These are phyloP conservation scores for Melanostoma scalare DNA, from an alignment of 2,888 invertebrate genomes.

Conservation along the genomic window DNA sequence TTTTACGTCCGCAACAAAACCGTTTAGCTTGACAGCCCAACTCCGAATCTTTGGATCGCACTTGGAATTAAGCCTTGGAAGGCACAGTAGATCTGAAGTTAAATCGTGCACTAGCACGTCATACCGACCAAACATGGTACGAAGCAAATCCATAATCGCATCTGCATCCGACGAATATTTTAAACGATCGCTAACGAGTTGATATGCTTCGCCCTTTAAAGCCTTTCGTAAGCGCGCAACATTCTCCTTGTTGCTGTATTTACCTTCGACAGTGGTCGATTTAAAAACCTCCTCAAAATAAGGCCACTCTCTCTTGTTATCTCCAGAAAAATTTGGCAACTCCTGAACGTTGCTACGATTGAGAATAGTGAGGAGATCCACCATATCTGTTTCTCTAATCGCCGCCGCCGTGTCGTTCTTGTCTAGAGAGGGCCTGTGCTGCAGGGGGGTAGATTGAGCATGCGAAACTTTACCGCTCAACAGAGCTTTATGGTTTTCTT, in stretches of 20 bases:
- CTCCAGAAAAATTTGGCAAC: neutral
- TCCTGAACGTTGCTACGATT: too few species aligned
- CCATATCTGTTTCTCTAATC: too few species aligned
- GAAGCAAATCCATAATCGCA: neutral
- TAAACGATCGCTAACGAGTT: conserved; percentile 1
- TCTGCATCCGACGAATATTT: conserved; percentile 18
- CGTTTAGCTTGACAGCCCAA: conserved; percentile 6
- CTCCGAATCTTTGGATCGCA: conserved; percentile 6
- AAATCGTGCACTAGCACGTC: conserved; percentile 30
- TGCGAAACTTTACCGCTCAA: too few species aligned
- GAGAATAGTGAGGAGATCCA: neutral
- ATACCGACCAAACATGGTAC: too few species aligned
- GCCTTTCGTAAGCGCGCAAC: conserved; percentile 13
- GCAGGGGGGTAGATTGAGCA: too few species aligned
- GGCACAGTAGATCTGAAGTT: neutral
- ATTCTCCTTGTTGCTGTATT: conserved; percentile 16
- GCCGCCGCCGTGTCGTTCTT: too few species aligned
- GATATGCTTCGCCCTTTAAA: conserved; percentile 14
- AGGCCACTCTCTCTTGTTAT: conserved; percentile 22
- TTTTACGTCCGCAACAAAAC: neutral
- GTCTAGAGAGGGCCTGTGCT: too few species aligned
- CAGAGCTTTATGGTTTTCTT: too few species aligned
- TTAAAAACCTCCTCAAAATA: conserved; percentile 22
- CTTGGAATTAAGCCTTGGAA: conserved; percentile 3
- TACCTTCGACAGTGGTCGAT: neutral